Evolutionary conservation across 2,888 invertebrate genomes (phyloP).

Genomic region (Volucella inflata): DNA sequence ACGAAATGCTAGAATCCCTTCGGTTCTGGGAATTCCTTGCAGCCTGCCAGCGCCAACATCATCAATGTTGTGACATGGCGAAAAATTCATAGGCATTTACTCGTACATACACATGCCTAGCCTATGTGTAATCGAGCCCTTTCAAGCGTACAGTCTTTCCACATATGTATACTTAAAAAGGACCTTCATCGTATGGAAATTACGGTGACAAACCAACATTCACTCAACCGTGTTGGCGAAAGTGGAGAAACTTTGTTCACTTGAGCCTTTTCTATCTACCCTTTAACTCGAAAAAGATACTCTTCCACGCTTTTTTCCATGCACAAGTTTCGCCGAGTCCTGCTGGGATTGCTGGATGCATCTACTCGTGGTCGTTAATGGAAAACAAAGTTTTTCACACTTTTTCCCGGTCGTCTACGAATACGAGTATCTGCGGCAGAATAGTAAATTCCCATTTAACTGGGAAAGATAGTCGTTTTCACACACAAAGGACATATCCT

Average conservation of each 20-base stretch:
- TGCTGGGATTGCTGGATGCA: conserved; percentile 7
- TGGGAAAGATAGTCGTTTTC: conserved; percentile 22
- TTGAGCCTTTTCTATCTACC: conserved; percentile 43
- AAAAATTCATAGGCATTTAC: conserved; percentile 61
- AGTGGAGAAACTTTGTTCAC: conserved; percentile 64
- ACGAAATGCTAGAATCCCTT: conserved; percentile 24
- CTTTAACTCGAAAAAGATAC: background rate
- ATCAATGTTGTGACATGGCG: conserved; percentile 68
- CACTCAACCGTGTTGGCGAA: conserved; percentile 39
- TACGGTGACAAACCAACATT: conserved; percentile 56
- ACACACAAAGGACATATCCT: conserved; percentile 24
- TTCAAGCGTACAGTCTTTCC: conserved; percentile 27
- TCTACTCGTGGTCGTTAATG: conserved; percentile 34
- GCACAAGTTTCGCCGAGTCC: conserved; percentile 7
- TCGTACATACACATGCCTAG: no score
- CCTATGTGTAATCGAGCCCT: background rate
- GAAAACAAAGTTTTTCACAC: conserved; percentile 62
- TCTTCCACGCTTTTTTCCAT: background rate
- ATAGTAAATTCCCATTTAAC: conserved; percentile 55
- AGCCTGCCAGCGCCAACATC: conserved; percentile 38
- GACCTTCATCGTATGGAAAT: conserved; percentile 30
- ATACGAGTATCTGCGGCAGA: conserved; percentile 42
- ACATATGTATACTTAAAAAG: conserved; percentile 4
- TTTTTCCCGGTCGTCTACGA: conserved; percentile 17
- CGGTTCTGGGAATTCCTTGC: conserved; percentile 5